Evolutionary conservation across 2,797 vertebrate genomes (phyloP), one percentile per base, ranked within the genome.

Genomic region (Gadopsis marmoratus): DNA sequence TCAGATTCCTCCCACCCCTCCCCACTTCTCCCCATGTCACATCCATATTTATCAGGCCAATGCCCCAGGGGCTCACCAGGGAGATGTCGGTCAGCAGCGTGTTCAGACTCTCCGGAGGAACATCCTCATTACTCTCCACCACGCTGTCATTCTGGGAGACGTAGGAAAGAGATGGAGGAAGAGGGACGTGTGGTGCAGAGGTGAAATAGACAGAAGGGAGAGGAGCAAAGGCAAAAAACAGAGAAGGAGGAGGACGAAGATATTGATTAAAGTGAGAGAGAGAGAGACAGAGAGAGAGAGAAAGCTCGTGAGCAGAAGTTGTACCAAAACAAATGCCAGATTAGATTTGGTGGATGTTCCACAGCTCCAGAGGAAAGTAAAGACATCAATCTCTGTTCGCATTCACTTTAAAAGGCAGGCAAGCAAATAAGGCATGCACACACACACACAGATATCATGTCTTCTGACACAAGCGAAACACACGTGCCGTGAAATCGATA

Each of bases 31-130:
- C 62, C 19, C 19, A 26, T 79, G 65, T 54, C 2, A n/a, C 45
- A 62, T 82, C 75, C 75, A 71, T 69, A 56, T 74, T 66, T 81
- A 69, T 86, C 74, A 74, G 77, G 62, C 54, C 67, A 45, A 31
- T 53, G 66, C 69, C 26, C 26, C 26, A 53, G 41, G 60, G 61
- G 31, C 93, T 94, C 92, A 94, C 93, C 93, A 94, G 93, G 79
- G 97, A 97, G 90, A 99, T 91, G 59, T 99, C 98, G 0, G 96
- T 96, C 80, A 99, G 96, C 81, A 98, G 94, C 48, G 95, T 89
- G 77, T 95, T 96, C 91, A 94, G 79, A 65, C 88, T 94, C 83
- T 95, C 95, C 23, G 95, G 94, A 71, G 95, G 88, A 14, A 94
- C 84, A 29, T 95, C 94, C 13, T 94, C 94, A 3, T 93, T 94